These are phyloP conservation scores for Corapipo altera DNA, from an alignment of 2,113 vertebrate species.

Conservation along the genomic window DNA sequence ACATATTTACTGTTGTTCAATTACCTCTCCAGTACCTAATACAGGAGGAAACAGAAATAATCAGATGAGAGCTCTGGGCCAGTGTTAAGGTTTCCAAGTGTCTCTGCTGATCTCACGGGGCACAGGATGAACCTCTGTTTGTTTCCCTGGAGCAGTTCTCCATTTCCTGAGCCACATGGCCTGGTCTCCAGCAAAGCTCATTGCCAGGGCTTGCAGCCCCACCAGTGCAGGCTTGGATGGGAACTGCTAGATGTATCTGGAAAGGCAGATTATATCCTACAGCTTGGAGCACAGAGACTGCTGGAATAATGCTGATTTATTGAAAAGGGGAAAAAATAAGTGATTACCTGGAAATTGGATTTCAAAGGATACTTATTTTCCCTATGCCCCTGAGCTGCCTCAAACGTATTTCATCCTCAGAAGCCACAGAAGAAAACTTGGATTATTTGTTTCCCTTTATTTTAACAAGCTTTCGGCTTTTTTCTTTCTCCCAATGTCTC, in stretches of 20 bases:
- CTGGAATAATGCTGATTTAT: neutral
- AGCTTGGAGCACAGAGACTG: neutral
- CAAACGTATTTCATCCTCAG: neutral
- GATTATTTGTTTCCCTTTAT: neutral
- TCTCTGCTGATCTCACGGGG: neutral
- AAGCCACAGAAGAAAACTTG: neutral
- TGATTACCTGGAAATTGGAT: neutral
- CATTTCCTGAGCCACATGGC: neutral
- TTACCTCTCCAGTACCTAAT: neutral
- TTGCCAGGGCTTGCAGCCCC: neutral
- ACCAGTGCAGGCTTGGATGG: neutral
- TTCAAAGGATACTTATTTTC: neutral
- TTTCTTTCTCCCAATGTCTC: neutral
- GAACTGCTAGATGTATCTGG: neutral
- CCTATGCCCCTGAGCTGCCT: neutral
- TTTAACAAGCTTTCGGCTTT: neutral
- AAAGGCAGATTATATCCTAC: neutral
- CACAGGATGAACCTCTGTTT: neutral
- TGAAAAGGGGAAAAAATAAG: fast-evolving
- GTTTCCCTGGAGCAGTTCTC: neutral
- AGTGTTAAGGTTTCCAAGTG: fast-evolving
- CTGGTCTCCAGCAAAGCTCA: neutral
- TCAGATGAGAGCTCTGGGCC: neutral
- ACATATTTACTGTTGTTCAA: neutral
- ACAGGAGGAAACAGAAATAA: neutral